Conservation (phyloP, 1,140 invertebrate species). For the Zaprionus gabonicus region DNA sequence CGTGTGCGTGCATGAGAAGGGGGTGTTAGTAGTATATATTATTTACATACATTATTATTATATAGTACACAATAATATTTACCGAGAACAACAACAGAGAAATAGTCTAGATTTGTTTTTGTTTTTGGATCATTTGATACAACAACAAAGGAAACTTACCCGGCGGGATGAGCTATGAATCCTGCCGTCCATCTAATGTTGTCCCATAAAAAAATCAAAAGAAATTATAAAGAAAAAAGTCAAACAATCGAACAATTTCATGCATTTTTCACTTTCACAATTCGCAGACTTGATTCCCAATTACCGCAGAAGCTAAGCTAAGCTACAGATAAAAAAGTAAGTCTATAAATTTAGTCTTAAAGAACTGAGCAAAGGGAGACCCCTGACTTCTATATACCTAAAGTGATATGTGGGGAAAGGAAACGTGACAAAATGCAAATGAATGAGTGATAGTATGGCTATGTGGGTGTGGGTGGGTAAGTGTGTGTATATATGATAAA, state of each 20-base stretch:
- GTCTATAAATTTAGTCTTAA: background rate
- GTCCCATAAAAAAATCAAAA: conserved; percentile 85
- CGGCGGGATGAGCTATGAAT: conserved; percentile 85
- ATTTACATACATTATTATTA: conserved; percentile 19
- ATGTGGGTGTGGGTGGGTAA: background rate
- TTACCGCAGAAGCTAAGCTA: conserved; percentile 7
- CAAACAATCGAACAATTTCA: conserved; percentile 79
- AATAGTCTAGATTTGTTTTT: conserved; percentile 14
- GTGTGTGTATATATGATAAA: background rate
- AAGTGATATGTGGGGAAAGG: background rate
- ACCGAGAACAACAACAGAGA: conserved; percentile 27
- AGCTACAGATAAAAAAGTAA: conserved; percentile 2
- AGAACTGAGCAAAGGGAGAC: background rate
- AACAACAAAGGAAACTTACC: conserved; percentile 84
- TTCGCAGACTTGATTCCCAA: background rate
- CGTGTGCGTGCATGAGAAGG: conserved; percentile 27
- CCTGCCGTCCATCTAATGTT: conserved; percentile 85
- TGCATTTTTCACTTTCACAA: conserved; percentile 65
- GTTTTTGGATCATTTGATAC: conserved; percentile 48
- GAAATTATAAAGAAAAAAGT: conserved; percentile 84
- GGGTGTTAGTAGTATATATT: conserved; percentile 23
- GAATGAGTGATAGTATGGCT: background rate
- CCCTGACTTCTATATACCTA: too few species aligned
- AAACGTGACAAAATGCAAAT: conserved; percentile 12
- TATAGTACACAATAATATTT: conserved; percentile 27